A percentile compares a stretch with the other conserved stretches of the same genome.
These are phyloP conservation scores for Aleiodes testaceus DNA, from an alignment of 2,888 invertebrate genomes.

Conservation along the genomic window DNA sequence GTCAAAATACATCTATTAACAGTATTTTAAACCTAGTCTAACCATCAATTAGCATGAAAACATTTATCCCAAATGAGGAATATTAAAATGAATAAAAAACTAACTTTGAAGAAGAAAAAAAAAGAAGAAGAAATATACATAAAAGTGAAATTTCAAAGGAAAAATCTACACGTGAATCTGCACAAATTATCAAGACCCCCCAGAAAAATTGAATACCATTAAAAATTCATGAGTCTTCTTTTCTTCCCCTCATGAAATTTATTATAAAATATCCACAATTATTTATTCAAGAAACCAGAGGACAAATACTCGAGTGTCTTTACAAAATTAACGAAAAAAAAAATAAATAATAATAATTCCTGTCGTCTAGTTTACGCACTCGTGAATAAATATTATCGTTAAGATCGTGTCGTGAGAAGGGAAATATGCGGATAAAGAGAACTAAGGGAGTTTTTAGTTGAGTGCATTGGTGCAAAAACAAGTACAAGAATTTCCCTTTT, in stretches of 20 bases:
- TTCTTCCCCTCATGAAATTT: not conserved
- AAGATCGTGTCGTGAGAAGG: constrained; percentile 29
- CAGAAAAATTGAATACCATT: constrained; percentile 14
- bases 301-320: constrained; percentile 19
- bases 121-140: not conserved
- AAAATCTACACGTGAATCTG: not conserved
- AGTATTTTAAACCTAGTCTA: not conserved
- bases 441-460: constrained; percentile 26
- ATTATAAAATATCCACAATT: constrained; percentile 26
- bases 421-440: constrained; percentile 14
- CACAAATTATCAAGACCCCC: constrained; percentile 5
- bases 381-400: constrained; percentile 35
- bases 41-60: constrained; percentile 26
- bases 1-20: constrained; percentile 27
- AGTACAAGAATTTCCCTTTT: not conserved
- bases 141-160: not conserved
- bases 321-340: not conserved
- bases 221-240: constrained; percentile 32
- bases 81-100: constrained; percentile 4
- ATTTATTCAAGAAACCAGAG: constrained; percentile 22
- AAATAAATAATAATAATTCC: too few species aligned
- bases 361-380: constrained; percentile 1
- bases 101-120: not conserved
- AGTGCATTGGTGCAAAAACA: constrained; percentile 36
- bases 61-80: not conserved